A percentile compares a stretch with the other conserved stretches of the same genome.
Conservation (phyloP, 2,888 invertebrate genomes). For the Drosophila siamana region DNA sequence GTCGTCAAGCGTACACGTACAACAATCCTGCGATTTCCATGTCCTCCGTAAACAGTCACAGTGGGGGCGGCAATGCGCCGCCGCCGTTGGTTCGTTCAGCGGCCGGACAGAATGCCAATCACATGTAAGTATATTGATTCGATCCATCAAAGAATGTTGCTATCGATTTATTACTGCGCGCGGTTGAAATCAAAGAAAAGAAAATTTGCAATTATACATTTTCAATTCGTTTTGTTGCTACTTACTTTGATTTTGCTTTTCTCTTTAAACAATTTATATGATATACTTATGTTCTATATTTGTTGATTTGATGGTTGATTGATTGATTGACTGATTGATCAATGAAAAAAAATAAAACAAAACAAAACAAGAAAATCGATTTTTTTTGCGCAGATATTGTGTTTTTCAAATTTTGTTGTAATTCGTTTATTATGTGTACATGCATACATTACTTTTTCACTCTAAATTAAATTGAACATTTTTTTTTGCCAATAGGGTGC, state of each 20-base stretch:
- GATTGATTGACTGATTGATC: conserved; percentile 40
- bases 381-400: conserved; percentile 74
- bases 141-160: conserved; percentile 35
- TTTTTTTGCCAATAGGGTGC: conserved; percentile 65
- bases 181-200: conserved; percentile 51
- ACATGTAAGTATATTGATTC: conserved; percentile 81
- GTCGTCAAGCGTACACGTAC: conserved; percentile 81
- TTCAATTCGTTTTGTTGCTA: conserved; percentile 54
- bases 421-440: conserved; percentile 75
- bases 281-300: conserved; percentile 22
- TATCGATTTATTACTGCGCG: conserved; percentile 51
- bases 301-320: conserved; percentile 52
- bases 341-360: conserved; percentile 20
- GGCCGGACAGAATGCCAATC: conserved; percentile 85
- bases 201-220: conserved; percentile 41
- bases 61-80: conserved; percentile 86
- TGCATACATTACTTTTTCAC: conserved; percentile 56
- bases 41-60: conserved; percentile 84
- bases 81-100: conserved; percentile 87
- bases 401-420: conserved; percentile 85
- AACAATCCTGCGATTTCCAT: conserved; percentile 84
- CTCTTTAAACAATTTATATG: conserved; percentile 11
- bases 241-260: conserved; percentile 62
- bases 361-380: conserved; percentile 17
- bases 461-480: conserved; percentile 58